Conservation (phyloP, 2,888 invertebrate genomes). For the Melieria crassipennis region DNA sequence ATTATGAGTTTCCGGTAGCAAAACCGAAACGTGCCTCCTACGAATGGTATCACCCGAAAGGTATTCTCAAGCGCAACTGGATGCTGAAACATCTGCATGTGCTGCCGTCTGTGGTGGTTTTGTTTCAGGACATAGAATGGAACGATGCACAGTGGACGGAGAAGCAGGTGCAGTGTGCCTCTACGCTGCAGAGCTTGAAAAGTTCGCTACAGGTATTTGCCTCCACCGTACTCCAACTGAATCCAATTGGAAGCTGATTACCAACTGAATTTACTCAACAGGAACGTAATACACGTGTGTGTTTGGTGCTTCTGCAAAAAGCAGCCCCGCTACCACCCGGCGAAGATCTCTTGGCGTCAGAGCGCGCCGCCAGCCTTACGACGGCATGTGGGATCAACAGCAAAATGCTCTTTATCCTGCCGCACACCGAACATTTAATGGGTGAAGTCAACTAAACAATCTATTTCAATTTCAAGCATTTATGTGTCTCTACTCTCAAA, state of each 20-base stretch:
- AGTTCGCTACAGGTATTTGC: constrained; percentile 61
- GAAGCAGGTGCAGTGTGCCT: constrained; percentile 92
- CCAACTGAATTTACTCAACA: constrained; percentile 22
- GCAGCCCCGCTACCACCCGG: constrained; percentile 79
- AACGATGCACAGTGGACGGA: constrained; percentile 94
- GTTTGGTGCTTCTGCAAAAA: constrained; percentile 91
- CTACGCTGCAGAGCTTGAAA: constrained; percentile 83
- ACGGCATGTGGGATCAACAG: constrained; percentile 90
- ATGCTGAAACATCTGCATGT: constrained; percentile 90
- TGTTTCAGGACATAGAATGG: constrained; percentile 98
- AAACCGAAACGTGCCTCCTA: constrained; percentile 90
- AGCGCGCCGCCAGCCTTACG: constrained; percentile 90
- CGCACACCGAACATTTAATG: constrained; percentile 87
- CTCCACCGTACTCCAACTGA: not conserved
- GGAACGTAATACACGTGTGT: constrained; percentile 74
- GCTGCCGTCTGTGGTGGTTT: constrained; percentile 91
- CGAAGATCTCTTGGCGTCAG: constrained; percentile 87
- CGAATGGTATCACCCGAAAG: constrained; percentile 95
- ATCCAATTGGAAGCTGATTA: not conserved
- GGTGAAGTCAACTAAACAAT: constrained; percentile 50
- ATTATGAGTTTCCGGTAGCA: constrained; percentile 87
- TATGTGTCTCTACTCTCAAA: not conserved
- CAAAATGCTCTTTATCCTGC: constrained; percentile 92
- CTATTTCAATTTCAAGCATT: not conserved
- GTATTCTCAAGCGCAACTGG: constrained; percentile 95